Evolutionary conservation across 2,797 vertebrate species (phyloP), one percentile per base, ranked within the genome.

Genomic region (Amniataba percoides): DNA sequence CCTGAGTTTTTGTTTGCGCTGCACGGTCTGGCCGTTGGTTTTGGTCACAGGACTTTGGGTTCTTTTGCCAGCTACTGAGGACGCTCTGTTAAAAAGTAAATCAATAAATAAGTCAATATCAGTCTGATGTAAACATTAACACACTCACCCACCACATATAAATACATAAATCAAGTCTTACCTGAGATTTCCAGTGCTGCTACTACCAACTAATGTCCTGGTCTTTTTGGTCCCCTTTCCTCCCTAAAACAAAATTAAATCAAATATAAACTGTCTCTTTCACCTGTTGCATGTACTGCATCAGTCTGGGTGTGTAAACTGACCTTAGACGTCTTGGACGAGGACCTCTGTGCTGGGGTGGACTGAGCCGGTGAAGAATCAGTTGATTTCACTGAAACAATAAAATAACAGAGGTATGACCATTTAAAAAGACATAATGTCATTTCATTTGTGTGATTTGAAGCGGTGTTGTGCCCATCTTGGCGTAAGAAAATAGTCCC

Each of bases 111-210:
- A 27, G n/a, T n/a, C n/a, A 27, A 5, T 46, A 66, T 4, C 9
- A 39, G 3, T 8, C 2, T n/a, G 21, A 34, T 1, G 5, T 69
- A 1, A 36, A 57, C 0, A 1, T 25, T 34, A 42, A 8, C 7
- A 25, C 3, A 11, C 23, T 46, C 15, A 6, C 43, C 31, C 11
- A n/a, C 2, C 16, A 27, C 8, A 42, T 8, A 5, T 9, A 21
- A 53, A 23, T 2, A 36, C 3, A 7, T 7, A 12, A 18, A 8
- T 0, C 2, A 0, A 12, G 0, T 40, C 55, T 68, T 71, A 95
- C 94, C 70, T 25, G 1, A 94, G 63, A 34, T 68, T 93, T 63
- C 93, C 94, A 23, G 91, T 78, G 79, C 93, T 94, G 77, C 74
- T 92, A 57, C 93, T 94, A 0, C 73, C 73, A 1, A 58, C 78